A percentile compares a stretch with the other conserved stretches of the same genome.
Conservation (phyloP, 1,140 invertebrate genomes). For the Pectinophora gossypiella region DNA sequence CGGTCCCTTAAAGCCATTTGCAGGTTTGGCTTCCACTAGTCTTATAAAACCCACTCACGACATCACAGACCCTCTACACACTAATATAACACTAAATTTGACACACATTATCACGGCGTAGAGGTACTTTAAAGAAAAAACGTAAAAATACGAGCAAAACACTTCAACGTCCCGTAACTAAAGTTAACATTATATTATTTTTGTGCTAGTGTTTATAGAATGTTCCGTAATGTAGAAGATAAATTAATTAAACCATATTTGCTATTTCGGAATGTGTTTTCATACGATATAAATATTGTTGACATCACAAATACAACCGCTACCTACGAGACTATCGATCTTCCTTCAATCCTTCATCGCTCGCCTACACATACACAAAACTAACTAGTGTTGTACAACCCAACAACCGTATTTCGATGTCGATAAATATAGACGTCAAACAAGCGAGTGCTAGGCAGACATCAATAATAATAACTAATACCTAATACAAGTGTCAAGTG, state of each 20-base stretch:
- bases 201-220: no score
- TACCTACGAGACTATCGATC: slow-evolving; percentile 32
- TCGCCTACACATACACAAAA: background rate
- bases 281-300: slow-evolving; percentile 37
- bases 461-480: no score
- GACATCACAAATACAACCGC: slow-evolving; percentile 49
- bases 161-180: no score
- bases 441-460: no score
- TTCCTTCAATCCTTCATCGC: background rate
- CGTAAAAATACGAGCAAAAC: background rate
- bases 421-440: no score
- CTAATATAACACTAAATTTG: slow-evolving; percentile 64
- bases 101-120: slow-evolving; percentile 68
- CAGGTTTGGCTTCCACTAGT: slow-evolving; percentile 10
- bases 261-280: slow-evolving; percentile 6
- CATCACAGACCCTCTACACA: slow-evolving; percentile 32
- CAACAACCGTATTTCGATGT: background rate
- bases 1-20: slow-evolving; percentile 49
- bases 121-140: background rate
- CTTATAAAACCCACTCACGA: slow-evolving; percentile 15
- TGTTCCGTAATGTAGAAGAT: no score
- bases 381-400: background rate
- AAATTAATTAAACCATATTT: no score
- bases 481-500: no score
- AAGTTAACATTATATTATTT: no score